Evolutionary conservation across 2,797 vertebrate genomes (phyloP).

Genomic region (Rachycentron canadum): DNA sequence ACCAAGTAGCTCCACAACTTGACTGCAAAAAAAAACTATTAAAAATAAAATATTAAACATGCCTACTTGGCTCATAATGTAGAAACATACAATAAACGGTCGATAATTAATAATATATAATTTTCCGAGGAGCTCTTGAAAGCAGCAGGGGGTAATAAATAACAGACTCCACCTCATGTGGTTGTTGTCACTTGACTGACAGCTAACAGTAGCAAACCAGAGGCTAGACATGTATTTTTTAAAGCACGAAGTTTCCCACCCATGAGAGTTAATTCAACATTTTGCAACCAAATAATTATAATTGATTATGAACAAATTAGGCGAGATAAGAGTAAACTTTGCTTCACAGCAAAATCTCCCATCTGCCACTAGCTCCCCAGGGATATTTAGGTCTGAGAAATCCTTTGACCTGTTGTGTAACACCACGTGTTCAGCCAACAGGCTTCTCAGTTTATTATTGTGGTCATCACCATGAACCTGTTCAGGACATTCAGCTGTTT

Average conservation of each 20-base stretch:
- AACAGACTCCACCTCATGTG: not conserved
- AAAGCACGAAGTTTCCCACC: not conserved
- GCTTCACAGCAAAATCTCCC: not conserved
- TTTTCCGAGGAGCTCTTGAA: slow-evolving; percentile 40
- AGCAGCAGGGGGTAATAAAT: slow-evolving; percentile 22
- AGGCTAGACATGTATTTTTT: not conserved
- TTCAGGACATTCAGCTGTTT: not conserved
- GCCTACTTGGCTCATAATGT: no score
- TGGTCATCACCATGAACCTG: slow-evolving; percentile 1
- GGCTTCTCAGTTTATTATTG: not conserved
- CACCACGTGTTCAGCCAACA: not conserved
- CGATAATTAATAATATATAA: not conserved
- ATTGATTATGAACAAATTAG: not conserved
- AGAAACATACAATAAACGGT: not conserved
- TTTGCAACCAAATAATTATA: not conserved
- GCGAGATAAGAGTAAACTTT: not conserved
- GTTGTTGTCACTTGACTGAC: slow-evolving; percentile 17
- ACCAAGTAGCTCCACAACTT: not conserved
- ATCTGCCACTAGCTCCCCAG: not conserved
- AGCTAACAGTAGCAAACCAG: slow-evolving; percentile 32
- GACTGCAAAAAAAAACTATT: not conserved
- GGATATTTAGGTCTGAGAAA: not conserved
- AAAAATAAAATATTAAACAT: not conserved
- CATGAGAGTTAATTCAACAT: not conserved
- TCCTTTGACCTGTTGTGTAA: slow-evolving; percentile 25